Evolutionary conservation across 2,797 vertebrate genomes (phyloP).

Genomic region (Semaprochilodus insignis): DNA sequence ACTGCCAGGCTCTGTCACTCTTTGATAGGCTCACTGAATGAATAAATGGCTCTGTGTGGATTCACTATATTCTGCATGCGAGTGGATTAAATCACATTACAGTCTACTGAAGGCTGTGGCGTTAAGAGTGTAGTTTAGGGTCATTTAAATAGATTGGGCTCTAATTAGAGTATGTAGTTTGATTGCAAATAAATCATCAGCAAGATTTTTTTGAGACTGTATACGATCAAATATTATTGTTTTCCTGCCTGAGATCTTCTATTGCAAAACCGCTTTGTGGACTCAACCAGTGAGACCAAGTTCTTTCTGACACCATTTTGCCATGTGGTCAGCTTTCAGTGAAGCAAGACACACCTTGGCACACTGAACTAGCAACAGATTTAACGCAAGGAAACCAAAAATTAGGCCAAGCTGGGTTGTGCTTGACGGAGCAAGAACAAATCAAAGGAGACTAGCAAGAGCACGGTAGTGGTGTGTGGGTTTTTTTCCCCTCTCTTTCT

Average conservation of each 20-base stretch:
- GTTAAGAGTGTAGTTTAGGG: conserved; percentile 29
- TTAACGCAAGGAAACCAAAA: conserved; percentile 42
- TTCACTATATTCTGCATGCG: conserved; percentile 40
- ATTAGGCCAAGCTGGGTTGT: conserved; percentile 50
- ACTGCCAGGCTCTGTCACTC: conserved; percentile 17
- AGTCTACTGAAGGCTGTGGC: conserved; percentile 32
- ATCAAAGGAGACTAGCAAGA: conserved; percentile 36
- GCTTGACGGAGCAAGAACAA: conserved; percentile 34
- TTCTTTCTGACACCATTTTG: conserved; percentile 1
- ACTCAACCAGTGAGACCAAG: neutral
- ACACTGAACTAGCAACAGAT: conserved; percentile 45
- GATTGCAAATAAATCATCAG: neutral
- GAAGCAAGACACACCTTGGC: conserved; percentile 43
- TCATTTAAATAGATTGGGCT: conserved; percentile 21
- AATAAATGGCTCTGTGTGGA: conserved; percentile 47
- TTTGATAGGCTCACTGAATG: conserved; percentile 38
- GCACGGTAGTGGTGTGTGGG: conserved; percentile 1
- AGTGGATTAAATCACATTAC: conserved; percentile 43
- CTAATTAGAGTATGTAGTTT: neutral
- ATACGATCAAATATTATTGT: neutral
- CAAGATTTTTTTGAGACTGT: neutral
- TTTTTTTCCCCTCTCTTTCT: conserved; percentile 8
- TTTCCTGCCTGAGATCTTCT: neutral
- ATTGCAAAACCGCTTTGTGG: neutral
- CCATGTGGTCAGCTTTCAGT: conserved; percentile 36